Evolutionary conservation across 2,113 vertebrate species (phyloP).

Genomic region (Elanoides forficatus): DNA sequence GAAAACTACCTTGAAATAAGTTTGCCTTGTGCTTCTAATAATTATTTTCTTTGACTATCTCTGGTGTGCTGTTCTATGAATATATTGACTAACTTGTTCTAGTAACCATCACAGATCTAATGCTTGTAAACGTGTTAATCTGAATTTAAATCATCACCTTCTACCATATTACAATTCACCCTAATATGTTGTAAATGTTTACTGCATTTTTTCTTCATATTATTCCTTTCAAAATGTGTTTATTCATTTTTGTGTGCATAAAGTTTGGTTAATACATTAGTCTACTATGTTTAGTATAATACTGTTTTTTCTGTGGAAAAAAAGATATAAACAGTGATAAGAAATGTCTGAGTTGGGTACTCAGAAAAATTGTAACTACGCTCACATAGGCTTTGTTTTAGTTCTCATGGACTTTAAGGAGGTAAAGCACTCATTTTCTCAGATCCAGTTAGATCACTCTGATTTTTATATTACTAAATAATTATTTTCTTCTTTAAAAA

Average conservation of each 20-base stretch:
- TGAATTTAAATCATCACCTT: conserved; percentile 28
- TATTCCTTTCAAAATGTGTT: conserved; percentile 20
- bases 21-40: not conserved
- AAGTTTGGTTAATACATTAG: conserved; percentile 62
- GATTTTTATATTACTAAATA: conserved; percentile 19
- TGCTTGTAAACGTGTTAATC: conserved; percentile 28
- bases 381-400: not conserved
- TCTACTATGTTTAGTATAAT: conserved; percentile 24
- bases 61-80: conserved; percentile 37
- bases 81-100: conserved; percentile 59
- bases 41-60: not conserved
- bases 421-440: conserved; percentile 18
- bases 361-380: not conserved
- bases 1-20: not conserved
- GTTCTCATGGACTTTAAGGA: conserved; percentile 1
- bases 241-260: conserved; percentile 55
- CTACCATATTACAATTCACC: conserved; percentile 38
- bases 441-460: not conserved
- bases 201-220: conserved; percentile 23
- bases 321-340: conserved; percentile 67
- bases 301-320: conserved; percentile 58
- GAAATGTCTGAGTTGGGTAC: conserved; percentile 28
- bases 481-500: not conserved
- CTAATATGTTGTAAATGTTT: conserved; percentile 30
- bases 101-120: conserved; percentile 55